A percentile compares a stretch with the other conserved stretches of the same genome.
phyloP scores from a whole-genome alignment of 2,797 vertebrate genomes.

The Ctenopoma kingsleyae region DNA sequence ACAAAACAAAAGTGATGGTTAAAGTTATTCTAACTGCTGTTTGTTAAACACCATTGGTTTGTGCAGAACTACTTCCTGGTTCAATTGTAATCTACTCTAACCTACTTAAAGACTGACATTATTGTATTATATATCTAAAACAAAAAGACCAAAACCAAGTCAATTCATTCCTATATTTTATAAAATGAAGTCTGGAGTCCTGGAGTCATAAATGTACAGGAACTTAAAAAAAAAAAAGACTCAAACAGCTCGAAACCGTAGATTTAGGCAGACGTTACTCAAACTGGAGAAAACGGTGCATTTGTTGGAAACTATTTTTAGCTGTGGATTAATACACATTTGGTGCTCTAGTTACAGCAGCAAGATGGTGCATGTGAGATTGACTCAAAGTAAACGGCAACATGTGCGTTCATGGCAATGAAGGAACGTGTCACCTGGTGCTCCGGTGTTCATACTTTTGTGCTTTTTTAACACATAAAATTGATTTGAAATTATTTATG shows the following conservation, averaged over 20 bases:
- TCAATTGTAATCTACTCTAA: background rate
- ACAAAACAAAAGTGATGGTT: background rate
- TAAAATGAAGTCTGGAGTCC: too few relatives aligned
- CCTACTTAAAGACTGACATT: background rate
- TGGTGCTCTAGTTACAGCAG: background rate
- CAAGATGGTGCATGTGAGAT: background rate
- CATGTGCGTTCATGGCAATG: background rate
- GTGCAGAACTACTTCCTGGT: background rate
- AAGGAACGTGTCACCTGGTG: background rate
- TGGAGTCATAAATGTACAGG: background rate
- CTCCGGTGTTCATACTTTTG: background rate
- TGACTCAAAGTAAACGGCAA: slow-evolving; percentile 10
- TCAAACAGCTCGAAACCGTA: background rate
- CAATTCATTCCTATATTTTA: background rate
- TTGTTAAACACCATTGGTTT: background rate
- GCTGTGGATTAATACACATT: background rate
- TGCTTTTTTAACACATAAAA: background rate
- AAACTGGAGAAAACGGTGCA: background rate
- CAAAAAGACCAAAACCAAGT: background rate
- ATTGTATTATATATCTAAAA: background rate
- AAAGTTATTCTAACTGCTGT: background rate
- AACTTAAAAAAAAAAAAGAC: background rate
- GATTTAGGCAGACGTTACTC: background rate
- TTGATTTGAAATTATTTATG: too few relatives aligned
- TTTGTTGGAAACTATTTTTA: slow-evolving; percentile 9